phyloP scores from a whole-genome alignment of 2,113 vertebrate species.

The Pelmatolapia mariae region DNA sequence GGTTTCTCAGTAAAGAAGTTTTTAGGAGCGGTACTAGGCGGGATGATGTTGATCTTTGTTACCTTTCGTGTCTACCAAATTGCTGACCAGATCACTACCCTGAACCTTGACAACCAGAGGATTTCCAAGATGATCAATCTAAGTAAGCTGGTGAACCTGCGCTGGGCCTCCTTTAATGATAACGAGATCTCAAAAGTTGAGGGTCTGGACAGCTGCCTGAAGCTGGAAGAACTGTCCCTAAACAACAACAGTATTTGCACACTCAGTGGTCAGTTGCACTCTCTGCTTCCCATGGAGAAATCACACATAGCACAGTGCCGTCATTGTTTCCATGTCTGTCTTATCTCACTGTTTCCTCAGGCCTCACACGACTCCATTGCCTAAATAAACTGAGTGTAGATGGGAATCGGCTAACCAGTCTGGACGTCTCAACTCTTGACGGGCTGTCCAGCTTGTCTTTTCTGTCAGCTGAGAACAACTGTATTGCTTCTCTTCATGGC shows the following conservation, averaged over 20 bases:
- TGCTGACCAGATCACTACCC: conserved; percentile 73
- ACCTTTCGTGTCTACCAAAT: not conserved
- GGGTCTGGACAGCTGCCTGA: conserved; percentile 74
- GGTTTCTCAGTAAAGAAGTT: not conserved
- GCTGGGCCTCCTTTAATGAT: conserved; percentile 83
- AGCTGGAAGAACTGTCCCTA: conserved; percentile 81
- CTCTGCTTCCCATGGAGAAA: not conserved
- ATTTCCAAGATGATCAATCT: conserved; percentile 77
- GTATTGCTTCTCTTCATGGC: conserved; percentile 73
- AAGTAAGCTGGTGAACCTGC: conserved; percentile 78
- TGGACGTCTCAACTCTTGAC: conserved; percentile 72
- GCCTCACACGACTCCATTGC: conserved; percentile 72
- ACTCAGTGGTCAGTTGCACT: conserved; percentile 69
- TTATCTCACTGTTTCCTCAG: conserved; percentile 56
- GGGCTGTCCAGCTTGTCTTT: conserved; percentile 75
- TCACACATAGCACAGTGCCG: not conserved
- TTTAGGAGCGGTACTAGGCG: not conserved
- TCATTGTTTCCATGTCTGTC: not conserved
- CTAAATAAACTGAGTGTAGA: conserved; percentile 78
- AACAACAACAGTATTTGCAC: conserved; percentile 79
- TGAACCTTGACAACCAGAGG: conserved; percentile 80
- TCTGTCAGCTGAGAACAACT: conserved; percentile 81
- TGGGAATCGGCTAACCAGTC: conserved; percentile 74
- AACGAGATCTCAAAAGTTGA: conserved; percentile 79
- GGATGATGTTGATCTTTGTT: not conserved